Conservation (phyloP, 2,888 invertebrate genomes). For the Antheraea assamensis region DNA sequence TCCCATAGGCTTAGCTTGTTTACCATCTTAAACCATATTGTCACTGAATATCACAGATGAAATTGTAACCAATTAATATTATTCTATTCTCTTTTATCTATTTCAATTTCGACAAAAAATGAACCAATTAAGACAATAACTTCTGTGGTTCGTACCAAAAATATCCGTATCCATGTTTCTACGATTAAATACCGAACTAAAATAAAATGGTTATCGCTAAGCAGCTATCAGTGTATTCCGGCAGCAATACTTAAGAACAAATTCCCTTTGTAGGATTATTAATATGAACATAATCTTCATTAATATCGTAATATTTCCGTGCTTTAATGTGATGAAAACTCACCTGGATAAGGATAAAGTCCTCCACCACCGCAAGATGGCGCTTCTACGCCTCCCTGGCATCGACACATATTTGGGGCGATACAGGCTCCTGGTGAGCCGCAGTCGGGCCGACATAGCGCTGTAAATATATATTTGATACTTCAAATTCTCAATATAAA, state of each 20-base stretch:
- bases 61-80: too few species aligned
- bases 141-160: too few species aligned
- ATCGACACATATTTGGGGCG: conserved; percentile 91
- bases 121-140: too few species aligned
- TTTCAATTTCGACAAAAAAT: too few species aligned
- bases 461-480: conserved; percentile 64
- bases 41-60: too few species aligned
- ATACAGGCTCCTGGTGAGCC: conserved; percentile 88
- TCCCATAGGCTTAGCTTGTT: too few species aligned
- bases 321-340: conserved; percentile 7
- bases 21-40: too few species aligned
- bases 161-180: too few species aligned
- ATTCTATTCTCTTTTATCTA: too few species aligned
- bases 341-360: conserved; percentile 65
- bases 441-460: conserved; percentile 88
- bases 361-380: conserved; percentile 77
- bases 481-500: background rate
- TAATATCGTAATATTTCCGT: background rate
- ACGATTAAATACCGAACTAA: too few species aligned
- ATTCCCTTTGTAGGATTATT: background rate
- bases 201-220: background rate
- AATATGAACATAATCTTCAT: background rate
- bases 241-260: background rate
- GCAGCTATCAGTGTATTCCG: background rate
- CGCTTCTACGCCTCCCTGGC: conserved; percentile 86